Evolutionary conservation across 1,140 invertebrate genomes (phyloP), one percentile per base, ranked within the genome.

Genomic region (Zophobas morio): DNA sequence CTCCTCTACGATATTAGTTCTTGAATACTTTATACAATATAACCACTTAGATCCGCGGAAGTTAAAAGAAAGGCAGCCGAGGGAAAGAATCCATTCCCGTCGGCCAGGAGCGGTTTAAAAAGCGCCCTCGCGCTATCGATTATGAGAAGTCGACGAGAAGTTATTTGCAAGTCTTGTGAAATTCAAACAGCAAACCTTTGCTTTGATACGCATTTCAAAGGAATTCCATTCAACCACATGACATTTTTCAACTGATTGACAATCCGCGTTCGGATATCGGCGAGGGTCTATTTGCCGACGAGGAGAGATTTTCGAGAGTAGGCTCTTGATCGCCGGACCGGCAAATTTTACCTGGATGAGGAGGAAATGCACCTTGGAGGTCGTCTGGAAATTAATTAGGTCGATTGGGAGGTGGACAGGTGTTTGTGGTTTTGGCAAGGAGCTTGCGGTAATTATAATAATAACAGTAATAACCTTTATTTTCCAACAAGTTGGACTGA

Each of bases 141-240:
- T 66, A 66, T 66, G 60, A 66, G 42, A 66, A 66, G 60, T 66
- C 60, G 60, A 66, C 37, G 35, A 66, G 56, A 8, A 8, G 60
- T 66, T 66, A 66, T 66, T 66, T 66, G 60, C 60, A 66, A 66
- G 60, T 66, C 60, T 66, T 66, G 33, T 66, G 60, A 66, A 66
- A 66, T 66, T 66, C 60, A 66, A 66, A 66, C 60, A 66, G 60
- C 60, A 47, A 66, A 66, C 60, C 60, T n/a, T 1, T 42, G 60
- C 60, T 66, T 66, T 66, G 60, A 66, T 66, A 66, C 42, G 60
- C 60, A 66, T 66, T 66, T 66, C 60, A 66, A 66, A 66, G 60
- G 60, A 46, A 66, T 66, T 66, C 60, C 39, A 66, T 66, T 66
- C 60, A 66, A 40, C 60, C 60, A 66, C 60, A 66, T 66, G 60